phyloP scores from a whole-genome alignment of 92 coral and sea anemone genomes.

The Porites lobata region DNA sequence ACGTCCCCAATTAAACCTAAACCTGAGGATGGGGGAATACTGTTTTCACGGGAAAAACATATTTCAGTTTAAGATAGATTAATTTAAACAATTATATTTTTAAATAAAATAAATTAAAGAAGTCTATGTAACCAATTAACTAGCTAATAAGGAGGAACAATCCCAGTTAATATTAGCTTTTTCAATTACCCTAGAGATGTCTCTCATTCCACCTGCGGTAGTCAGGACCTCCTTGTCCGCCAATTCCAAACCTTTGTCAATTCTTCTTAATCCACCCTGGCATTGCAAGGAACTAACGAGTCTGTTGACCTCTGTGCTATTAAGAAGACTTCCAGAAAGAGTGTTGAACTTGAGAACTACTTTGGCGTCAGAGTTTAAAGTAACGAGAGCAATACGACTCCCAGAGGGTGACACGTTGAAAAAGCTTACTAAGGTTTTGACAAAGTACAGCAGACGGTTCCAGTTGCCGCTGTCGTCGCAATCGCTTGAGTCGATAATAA shows the following conservation, averaged over 20 bases:
- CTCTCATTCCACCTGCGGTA: conserved; percentile 57
- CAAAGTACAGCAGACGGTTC: conserved; percentile 64
- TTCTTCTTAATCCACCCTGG: conserved; percentile 68
- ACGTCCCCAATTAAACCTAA: no score
- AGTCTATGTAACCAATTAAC: no score
- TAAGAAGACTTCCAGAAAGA: conserved; percentile 59
- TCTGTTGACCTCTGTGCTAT: conserved; percentile 59
- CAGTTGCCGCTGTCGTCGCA: conserved; percentile 79
- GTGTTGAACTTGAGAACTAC: conserved; percentile 70
- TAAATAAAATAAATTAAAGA: no score
- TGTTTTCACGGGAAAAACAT: no score
- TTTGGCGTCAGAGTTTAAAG: conserved; percentile 55
- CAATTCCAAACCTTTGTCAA: conserved; percentile 75
- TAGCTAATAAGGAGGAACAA: no score
- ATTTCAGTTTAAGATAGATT: no score
- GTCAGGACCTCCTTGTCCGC: conserved; percentile 79
- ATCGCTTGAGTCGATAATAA: conserved; percentile 78
- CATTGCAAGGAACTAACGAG: conserved; percentile 64
- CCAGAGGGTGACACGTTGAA: conserved; percentile 20
- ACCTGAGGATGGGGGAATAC: no score
- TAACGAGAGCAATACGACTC: conserved; percentile 68
- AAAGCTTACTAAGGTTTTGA: conserved; percentile 33
- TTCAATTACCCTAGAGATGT: background rate
- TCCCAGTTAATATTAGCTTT: no score
- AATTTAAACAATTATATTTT: no score